phyloP scores from a whole-genome alignment of 2,113 vertebrate genomes.

The Numenius arquata region DNA sequence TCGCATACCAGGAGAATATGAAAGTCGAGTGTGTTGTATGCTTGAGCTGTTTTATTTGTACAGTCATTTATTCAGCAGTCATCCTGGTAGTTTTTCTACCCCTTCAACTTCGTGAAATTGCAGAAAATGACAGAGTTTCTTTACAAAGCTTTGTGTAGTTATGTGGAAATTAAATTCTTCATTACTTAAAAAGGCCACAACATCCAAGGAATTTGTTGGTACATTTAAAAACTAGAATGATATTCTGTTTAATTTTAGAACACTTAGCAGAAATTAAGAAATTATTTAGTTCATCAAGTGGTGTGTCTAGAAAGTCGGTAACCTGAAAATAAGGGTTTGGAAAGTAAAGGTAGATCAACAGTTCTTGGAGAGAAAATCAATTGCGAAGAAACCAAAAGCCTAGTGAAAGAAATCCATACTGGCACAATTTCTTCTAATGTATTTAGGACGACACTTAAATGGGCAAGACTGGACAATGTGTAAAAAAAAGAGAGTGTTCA shows the following conservation, averaged over 20 bases:
- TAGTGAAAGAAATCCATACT: neutral
- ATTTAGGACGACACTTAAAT: neutral
- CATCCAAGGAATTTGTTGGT: neutral
- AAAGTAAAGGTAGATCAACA: neutral
- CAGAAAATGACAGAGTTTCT: neutral
- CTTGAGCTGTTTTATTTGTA: slow-evolving; percentile 29
- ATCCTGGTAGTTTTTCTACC: neutral
- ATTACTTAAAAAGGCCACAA: neutral
- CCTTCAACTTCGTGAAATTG: neutral
- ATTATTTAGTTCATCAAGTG: neutral
- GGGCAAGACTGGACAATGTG: neutral
- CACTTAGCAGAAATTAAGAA: neutral
- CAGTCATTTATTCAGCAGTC: slow-evolving; percentile 11
- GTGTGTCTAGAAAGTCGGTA: neutral
- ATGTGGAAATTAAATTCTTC: neutral
- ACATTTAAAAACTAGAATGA: neutral
- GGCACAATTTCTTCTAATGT: neutral
- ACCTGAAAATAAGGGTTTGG: neutral
- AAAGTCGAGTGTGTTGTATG: neutral
- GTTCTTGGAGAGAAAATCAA: neutral
- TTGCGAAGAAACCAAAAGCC: neutral
- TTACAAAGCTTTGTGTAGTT: neutral
- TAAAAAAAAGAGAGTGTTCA: neutral
- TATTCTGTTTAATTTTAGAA: neutral
- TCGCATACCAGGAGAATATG: neutral